phyloP scores from a whole-genome alignment of 1,140 invertebrate genomes.

The Calliphora vicina region DNA sequence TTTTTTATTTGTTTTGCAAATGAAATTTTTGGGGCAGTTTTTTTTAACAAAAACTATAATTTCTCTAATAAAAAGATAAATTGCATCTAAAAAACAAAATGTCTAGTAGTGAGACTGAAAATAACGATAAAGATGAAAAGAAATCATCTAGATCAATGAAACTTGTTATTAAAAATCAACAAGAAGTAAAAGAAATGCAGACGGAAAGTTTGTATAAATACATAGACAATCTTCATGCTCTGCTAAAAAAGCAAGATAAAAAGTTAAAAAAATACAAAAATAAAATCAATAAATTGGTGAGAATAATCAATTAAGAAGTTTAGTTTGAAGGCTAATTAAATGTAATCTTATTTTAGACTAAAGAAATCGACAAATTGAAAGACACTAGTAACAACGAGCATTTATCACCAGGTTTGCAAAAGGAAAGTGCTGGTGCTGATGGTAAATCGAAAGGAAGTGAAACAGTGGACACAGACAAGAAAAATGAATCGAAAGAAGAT shows the following conservation, averaged over 20 bases:
- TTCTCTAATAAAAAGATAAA: not conserved
- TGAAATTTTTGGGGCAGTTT: not conserved
- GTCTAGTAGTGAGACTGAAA: constrained; percentile 35
- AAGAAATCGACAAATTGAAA: constrained; percentile 15
- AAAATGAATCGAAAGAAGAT: not conserved
- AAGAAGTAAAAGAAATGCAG: not conserved
- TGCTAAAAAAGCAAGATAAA: constrained; percentile 52
- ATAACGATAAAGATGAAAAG: not conserved
- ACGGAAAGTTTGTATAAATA: constrained; percentile 44
- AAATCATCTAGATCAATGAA: not conserved
- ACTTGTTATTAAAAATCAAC: not conserved
- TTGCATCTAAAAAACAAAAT: not conserved
- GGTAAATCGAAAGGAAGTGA: not conserved
- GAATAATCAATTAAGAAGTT: too few species aligned
- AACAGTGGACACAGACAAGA: not conserved
- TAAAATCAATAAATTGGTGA: constrained; percentile 46
- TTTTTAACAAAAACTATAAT: not conserved
- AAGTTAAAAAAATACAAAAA: constrained; percentile 56
- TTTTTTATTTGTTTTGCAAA: not conserved
- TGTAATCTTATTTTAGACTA: too few species aligned
- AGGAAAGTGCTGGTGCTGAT: not conserved
- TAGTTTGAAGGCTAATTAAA: too few species aligned
- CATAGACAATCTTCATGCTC: constrained; percentile 50
- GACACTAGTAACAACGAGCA: not conserved
- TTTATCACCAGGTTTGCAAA: not conserved